Evolutionary conservation across 2,113 vertebrate species (phyloP), one percentile per base, ranked within the genome.

Genomic region (Thunnus maccoyii): DNA sequence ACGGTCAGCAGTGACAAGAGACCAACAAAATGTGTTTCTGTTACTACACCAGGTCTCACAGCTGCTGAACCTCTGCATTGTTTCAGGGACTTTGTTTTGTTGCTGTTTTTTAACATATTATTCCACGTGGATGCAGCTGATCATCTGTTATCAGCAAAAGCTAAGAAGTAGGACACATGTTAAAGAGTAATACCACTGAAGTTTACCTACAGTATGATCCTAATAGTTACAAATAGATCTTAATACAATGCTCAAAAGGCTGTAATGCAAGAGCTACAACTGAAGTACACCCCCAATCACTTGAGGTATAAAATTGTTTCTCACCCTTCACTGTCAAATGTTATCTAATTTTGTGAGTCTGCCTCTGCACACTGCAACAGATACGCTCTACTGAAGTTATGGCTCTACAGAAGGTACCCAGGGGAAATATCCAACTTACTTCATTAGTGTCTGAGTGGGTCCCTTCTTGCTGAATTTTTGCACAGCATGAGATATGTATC

Each of bases 1-100:
- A 72, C 51, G 15, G 32, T 66, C 73, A 55, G 60, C 54, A 60
- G 62, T 3, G 52, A 76, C 46, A 16, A 77, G 22, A 72, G 46
- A 84, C 44, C 50, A 64, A 76, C 3, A 50, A 66, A 50, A 70
- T 58, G 0, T 83, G 32, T 41, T 61, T 76, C 2, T 27, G 15
- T 22, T 47, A 5, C 50, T 55, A n/a, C 12, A 16, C 12, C 2
- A 47, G 56, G 14, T 51, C 44, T 66, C 22, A 13, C 51, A 41
- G n/a, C 22, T 48, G 56, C 30, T 61, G 14, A 78, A 32, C 9
- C 41, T 56, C 3, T 66, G 25, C 50, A 44, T 27, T 32, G 17
- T 61, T 56, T 25, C 52, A 61, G 30, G 11, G 27, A 68, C 8
- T 14, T n/a, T 55, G 55, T 72, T 18, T 46, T 63, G 13, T 63